Conservation (phyloP, 2,113 vertebrate genomes). For the Dicerorhinus sumatrensis region DNA sequence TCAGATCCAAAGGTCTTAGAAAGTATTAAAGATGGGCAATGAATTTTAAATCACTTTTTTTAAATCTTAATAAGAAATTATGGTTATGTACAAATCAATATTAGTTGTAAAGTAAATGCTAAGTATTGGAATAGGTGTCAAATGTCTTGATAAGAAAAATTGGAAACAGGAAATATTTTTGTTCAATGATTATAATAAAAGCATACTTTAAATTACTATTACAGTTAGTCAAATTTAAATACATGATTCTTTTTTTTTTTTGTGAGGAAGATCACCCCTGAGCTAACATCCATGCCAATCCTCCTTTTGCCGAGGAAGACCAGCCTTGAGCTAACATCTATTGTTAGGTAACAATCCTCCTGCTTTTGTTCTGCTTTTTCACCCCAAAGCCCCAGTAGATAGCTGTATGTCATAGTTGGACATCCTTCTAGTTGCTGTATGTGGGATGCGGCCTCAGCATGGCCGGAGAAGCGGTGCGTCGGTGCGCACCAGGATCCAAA, state of each 20-base stretch:
- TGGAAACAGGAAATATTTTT: background rate
- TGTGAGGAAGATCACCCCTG: no score
- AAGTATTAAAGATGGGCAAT: background rate
- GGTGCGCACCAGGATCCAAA: no score
- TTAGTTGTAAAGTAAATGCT: background rate
- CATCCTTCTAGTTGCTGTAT: no score
- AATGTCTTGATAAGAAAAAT: background rate
- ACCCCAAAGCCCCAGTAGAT: no score
- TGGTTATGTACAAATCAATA: background rate
- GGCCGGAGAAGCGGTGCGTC: no score
- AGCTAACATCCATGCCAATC: no score
- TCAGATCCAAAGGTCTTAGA: background rate
- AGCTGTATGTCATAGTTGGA: no score
- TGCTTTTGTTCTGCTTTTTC: no score
- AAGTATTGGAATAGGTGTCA: background rate
- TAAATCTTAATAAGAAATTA: background rate
- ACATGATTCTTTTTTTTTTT: background rate
- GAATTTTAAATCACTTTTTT: background rate
- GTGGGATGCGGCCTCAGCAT: no score
- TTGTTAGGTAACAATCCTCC: no score
- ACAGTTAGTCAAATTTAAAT: background rate
- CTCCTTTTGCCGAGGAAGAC: no score
- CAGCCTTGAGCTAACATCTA: no score
- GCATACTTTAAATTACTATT: background rate
- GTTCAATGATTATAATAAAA: constrained; percentile 11